Evolutionary conservation across 1,140 invertebrate species (phyloP).

Genomic region (Holcopasites calliopsidis): DNA sequence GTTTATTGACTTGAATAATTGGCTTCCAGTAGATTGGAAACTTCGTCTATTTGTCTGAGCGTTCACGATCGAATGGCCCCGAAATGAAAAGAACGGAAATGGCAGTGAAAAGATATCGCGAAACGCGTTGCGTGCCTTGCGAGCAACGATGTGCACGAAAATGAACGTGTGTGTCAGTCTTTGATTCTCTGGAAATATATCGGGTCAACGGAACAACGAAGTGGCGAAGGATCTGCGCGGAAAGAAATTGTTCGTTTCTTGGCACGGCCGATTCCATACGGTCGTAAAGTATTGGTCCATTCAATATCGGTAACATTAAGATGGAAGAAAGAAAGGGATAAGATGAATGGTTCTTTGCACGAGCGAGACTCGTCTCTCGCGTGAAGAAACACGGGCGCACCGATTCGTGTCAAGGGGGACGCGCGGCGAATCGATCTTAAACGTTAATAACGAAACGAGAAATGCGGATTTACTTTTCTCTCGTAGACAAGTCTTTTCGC

Average conservation of each 20-base stretch:
- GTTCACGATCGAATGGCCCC: no score
- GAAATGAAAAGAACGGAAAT: slow-evolving; percentile 1
- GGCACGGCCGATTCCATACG: neutral
- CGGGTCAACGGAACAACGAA: slow-evolving; percentile 8
- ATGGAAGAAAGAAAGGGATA: neutral
- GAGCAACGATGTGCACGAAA: neutral
- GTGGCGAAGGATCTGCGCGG: neutral
- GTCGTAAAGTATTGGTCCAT: slow-evolving; percentile 20
- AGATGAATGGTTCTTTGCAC: slow-evolving; percentile 6
- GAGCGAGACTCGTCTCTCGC: neutral
- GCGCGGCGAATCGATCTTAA: neutral
- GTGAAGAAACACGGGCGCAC: neutral
- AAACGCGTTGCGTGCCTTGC: neutral
- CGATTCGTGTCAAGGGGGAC: neutral
- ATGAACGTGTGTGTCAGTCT: slow-evolving; percentile 40
- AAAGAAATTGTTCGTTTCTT: neutral
- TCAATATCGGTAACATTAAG: slow-evolving; percentile 20
- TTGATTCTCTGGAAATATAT: slow-evolving; percentile 39
- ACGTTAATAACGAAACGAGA: neutral
- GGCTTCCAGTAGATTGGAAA: no score
- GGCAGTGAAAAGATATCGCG: slow-evolving; percentile 27
- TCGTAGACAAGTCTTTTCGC: neutral
- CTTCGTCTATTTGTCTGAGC: no score
- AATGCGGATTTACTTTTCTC: no score
- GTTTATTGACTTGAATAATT: no score